Conservation (phyloP, 2,797 vertebrate species). For the Dryobates pubescens region DNA sequence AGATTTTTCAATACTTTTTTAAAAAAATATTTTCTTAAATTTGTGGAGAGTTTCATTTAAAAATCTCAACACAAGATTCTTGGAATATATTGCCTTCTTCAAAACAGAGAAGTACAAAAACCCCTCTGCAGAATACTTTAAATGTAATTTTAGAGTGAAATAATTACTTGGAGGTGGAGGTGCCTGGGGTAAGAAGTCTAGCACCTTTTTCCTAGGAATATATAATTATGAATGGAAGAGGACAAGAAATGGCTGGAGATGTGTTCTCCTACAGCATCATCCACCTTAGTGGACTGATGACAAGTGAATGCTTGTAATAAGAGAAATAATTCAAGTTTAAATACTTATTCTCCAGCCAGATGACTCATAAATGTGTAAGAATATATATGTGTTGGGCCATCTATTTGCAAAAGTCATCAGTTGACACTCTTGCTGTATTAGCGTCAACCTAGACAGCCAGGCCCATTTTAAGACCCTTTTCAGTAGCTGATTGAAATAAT, state of each 20-base stretch:
- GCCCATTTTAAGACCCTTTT: background rate
- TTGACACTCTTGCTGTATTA: background rate
- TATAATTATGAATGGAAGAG: constrained; percentile 11
- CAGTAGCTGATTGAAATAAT: background rate
- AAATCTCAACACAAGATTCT: background rate
- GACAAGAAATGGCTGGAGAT: constrained; percentile 1
- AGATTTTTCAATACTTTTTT: background rate
- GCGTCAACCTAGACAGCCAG: background rate
- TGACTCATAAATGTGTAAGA: constrained; percentile 19
- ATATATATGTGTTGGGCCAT: background rate
- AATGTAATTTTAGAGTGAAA: background rate
- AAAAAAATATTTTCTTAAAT: background rate
- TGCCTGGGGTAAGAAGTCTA: constrained; percentile 5
- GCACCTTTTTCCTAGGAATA: background rate
- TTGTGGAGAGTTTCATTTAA: background rate
- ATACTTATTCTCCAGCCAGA: background rate
- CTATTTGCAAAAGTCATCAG: background rate
- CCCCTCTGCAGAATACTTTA: background rate
- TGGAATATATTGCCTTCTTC: background rate
- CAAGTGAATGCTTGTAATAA: constrained; percentile 1
- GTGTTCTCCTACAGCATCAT: constrained; percentile 5
- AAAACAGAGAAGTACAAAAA: background rate
- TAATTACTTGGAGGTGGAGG: constrained; percentile 3
- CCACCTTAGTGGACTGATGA: background rate
- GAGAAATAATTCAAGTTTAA: constrained; percentile 15